phyloP scores from a whole-genome alignment of 2,797 vertebrate species.

The Pachyuromys duprasi region DNA sequence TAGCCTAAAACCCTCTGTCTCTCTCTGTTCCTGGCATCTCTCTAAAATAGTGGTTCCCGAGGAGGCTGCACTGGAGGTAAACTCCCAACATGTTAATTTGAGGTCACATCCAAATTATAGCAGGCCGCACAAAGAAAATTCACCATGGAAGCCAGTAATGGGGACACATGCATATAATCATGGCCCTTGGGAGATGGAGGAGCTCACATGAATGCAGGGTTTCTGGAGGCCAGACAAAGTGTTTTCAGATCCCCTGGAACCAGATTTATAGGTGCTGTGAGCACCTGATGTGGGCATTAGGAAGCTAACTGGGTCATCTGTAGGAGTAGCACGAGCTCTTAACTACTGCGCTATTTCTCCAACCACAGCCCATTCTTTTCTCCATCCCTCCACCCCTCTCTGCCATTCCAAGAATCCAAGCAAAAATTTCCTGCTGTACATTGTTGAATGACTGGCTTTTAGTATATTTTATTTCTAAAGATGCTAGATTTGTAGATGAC shows the following conservation, averaged over 20 bases:
- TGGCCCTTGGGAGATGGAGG: too few species aligned
- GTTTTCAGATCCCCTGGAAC: not conserved
- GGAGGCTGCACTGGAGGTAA: not conserved
- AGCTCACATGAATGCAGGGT: not conserved
- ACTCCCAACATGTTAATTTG: not conserved
- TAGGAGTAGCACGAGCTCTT: not conserved
- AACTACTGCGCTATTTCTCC: not conserved
- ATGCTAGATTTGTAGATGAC: not conserved
- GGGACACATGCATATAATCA: not conserved
- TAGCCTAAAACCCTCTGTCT: not conserved
- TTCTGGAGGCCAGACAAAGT: not conserved
- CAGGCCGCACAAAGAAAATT: not conserved
- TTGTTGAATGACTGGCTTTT: not conserved
- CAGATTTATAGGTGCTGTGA: not conserved
- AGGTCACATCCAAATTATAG: not conserved
- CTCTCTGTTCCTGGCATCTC: not conserved
- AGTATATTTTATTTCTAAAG: conserved; percentile 42
- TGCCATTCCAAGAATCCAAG: not conserved
- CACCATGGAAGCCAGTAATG: not conserved
- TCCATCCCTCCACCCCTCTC: not conserved
- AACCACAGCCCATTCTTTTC: not conserved
- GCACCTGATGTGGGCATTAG: not conserved
- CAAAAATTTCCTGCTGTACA: not conserved
- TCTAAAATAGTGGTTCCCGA: not conserved
- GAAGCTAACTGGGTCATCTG: not conserved